Evolutionary conservation across 2,888 invertebrate genomes (phyloP).

Genomic region (Sympetrum striolatum): DNA sequence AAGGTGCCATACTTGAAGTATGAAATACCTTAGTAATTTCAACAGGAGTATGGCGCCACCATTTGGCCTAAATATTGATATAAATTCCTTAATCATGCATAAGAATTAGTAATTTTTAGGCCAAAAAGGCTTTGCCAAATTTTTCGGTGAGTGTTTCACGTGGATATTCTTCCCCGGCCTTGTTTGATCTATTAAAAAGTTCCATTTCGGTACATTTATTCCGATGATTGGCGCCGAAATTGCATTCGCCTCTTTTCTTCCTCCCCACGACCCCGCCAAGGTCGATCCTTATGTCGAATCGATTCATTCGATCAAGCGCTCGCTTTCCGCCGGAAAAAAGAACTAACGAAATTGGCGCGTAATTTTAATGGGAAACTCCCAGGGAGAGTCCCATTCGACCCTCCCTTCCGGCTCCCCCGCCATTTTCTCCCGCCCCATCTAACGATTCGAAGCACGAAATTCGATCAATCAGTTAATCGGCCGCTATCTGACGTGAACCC

Average conservation of each 20-base stretch:
- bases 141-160: too few species aligned
- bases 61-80: too few species aligned
- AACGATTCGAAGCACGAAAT: background rate
- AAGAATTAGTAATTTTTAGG: too few species aligned
- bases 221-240: background rate
- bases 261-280: background rate
- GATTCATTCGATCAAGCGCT: background rate
- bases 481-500: background rate
- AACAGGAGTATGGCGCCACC: too few species aligned
- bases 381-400: background rate
- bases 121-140: too few species aligned
- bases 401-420: background rate
- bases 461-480: background rate
- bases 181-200: background rate
- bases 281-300: background rate
- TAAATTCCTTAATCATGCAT: too few species aligned
- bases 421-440: background rate
- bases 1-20: too few species aligned
- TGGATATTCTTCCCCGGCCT: too few species aligned
- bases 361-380: constrained; percentile 37
- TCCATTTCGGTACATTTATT: background rate
- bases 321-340: constrained; percentile 23
- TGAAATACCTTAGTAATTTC: too few species aligned
- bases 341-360: constrained; percentile 31
- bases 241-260: background rate